These are phyloP conservation scores for Cyclura pinguis DNA, from an alignment of 2,797 vertebrate genomes.

Conservation along the genomic window DNA sequence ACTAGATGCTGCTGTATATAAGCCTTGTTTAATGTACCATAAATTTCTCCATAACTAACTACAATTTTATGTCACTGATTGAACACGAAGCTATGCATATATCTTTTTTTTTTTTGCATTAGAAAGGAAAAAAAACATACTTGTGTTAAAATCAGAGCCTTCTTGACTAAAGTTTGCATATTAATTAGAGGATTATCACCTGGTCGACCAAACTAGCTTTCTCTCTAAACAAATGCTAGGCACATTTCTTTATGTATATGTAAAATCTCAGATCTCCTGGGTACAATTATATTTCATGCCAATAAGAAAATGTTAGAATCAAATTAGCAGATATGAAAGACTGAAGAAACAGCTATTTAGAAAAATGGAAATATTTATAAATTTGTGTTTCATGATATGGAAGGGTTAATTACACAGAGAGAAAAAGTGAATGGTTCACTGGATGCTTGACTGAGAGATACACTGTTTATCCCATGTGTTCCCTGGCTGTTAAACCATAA, in stretches of 20 bases:
- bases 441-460: background rate
- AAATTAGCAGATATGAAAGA: background rate
- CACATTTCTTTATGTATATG: background rate
- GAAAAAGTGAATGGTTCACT: background rate
- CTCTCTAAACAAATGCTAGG: background rate
- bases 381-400: background rate
- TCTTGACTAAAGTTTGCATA: background rate
- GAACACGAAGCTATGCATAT: background rate
- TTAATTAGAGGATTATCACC: background rate
- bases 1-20: slow-evolving; percentile 49
- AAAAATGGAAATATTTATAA: background rate
- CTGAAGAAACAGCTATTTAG: background rate
- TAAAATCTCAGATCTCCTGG: background rate
- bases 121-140: background rate
- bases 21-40: background rate
- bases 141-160: background rate
- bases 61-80: slow-evolving; percentile 14
- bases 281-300: background rate
- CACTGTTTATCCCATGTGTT: background rate
- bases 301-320: background rate
- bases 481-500: background rate
- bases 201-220: background rate
- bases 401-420: background rate
- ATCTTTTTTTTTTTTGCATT: slow-evolving; percentile 10
- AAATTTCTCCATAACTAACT: slow-evolving; percentile 12